These are phyloP conservation scores for Hydrolagus affinis DNA, from an alignment of 2,113 vertebrate species.

Conservation along the genomic window DNA sequence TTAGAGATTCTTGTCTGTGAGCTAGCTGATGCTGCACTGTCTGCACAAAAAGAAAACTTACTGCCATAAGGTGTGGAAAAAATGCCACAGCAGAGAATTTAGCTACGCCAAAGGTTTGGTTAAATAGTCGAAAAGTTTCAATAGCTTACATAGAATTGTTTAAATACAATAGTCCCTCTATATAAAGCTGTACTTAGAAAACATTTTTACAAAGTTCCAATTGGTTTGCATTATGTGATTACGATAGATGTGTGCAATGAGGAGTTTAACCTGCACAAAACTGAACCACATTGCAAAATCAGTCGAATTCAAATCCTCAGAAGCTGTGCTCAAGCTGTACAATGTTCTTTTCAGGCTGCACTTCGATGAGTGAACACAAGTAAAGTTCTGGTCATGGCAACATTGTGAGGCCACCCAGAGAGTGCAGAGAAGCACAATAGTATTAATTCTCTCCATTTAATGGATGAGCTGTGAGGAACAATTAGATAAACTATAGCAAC, in stretches of 20 bases:
- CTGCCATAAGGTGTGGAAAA: constrained; percentile 5
- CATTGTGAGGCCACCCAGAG: no score
- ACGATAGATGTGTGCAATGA: neutral
- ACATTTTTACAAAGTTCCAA: neutral
- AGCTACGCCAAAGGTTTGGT: neutral
- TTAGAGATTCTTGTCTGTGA: constrained; percentile 3
- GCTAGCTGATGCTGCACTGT: constrained; percentile 12
- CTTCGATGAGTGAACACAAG: no score
- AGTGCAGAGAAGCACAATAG: no score
- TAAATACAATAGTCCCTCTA: neutral
- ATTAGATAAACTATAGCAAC: no score
- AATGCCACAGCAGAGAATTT: constrained; percentile 5
- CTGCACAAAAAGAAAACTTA: neutral
- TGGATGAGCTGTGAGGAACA: no score
- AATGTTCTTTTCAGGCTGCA: no score
- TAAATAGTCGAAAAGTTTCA: constrained; percentile 18
- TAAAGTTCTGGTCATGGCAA: no score
- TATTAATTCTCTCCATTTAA: no score
- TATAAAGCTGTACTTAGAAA: neutral
- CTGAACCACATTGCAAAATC: no score
- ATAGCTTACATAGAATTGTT: neutral
- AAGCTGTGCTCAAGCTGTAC: no score
- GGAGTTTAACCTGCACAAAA: neutral
- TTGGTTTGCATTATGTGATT: neutral
- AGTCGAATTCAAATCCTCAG: no score